A percentile compares a stretch with the other conserved stretches of the same genome.
phyloP scores from a whole-genome alignment of 2,888 invertebrate species.

The Teleogryllus oceanicus region DNA sequence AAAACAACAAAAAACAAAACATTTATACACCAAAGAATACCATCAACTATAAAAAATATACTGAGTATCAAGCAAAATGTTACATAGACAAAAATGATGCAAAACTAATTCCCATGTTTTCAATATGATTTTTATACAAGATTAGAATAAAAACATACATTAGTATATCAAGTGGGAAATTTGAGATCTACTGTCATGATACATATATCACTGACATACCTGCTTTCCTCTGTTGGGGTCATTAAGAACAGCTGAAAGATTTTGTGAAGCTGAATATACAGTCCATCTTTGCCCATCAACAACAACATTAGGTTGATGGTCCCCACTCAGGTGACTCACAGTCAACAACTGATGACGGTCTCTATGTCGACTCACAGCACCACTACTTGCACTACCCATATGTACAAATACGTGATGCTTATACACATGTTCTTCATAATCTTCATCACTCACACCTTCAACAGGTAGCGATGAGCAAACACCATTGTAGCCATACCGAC shows the following conservation, averaged over 20 bases:
- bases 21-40: background rate
- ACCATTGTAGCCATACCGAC: conserved; percentile 82
- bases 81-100: too few relatives aligned
- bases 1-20: background rate
- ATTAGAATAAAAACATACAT: too few relatives aligned
- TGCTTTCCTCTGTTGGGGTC: conserved; percentile 91
- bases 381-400: conserved; percentile 8
- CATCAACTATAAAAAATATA: background rate
- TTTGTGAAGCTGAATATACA: conserved; percentile 88
- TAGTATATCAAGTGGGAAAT: too few relatives aligned
- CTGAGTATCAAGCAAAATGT: background rate
- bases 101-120: too few relatives aligned
- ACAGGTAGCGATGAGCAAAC: conserved; percentile 84
- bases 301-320: conserved; percentile 31
- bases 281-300: conserved; percentile 58
- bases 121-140: too few relatives aligned
- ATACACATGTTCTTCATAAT: conserved; percentile 81
- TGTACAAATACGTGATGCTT: conserved; percentile 53
- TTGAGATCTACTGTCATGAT: too few relatives aligned
- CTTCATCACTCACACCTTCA: conserved; percentile 82
- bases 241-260: conserved; percentile 91
- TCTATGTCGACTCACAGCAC: background rate
- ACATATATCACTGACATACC: conserved; percentile 46
- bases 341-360: background rate
- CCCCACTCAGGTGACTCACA: background rate